Evolutionary conservation across 1,140 invertebrate genomes (phyloP), one percentile per base, ranked within the genome.

Genomic region (Semibalanus balanoides): DNA sequence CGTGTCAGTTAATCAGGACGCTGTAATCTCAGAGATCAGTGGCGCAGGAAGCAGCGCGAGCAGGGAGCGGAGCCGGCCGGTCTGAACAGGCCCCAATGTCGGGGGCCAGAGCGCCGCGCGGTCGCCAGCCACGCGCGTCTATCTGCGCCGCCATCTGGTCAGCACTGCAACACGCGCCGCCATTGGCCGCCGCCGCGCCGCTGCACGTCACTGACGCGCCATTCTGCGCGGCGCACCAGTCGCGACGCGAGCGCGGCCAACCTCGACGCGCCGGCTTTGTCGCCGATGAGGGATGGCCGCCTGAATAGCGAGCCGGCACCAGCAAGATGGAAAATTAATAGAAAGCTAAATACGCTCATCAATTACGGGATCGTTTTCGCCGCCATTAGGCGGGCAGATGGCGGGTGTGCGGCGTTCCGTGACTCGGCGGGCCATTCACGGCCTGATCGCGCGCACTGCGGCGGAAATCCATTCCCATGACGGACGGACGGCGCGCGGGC

Each of bases 301-400:
- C 51, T 64, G 51, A 64, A 64, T 64, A 25, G 51, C 51, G 51
- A 7, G 51, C 51, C 51, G 51, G 51, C 51, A 64, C 51, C 51
- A 64, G 51, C 51, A 64, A 64, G 51, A 64, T 64, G 51, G 51
- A 64, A 64, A 64, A 64, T 64, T 64, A 64, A 64, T 64, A 64
- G 51, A 64, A 64, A 64, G 51, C 51, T 64, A 64, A 64, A 64
- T 64, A 64, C 51, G 51, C 51, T 64, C 51, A 64, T 64, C 51
- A 64, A 64, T 64, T 64, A 64, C 51, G 51, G 51, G 51, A 64
- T 64, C 51, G 51, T 64, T 64, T 64, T 64, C 51, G 51, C 11
- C 51, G 51, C 51, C 51, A 64, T 64, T 64, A 64, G 51, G 11
- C 51, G 51, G 51, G 51, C 51, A 64, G 51, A 64, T 64, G 51